Conservation (phyloP, 2,888 invertebrate species). For the Lepidochrysops patricia region DNA sequence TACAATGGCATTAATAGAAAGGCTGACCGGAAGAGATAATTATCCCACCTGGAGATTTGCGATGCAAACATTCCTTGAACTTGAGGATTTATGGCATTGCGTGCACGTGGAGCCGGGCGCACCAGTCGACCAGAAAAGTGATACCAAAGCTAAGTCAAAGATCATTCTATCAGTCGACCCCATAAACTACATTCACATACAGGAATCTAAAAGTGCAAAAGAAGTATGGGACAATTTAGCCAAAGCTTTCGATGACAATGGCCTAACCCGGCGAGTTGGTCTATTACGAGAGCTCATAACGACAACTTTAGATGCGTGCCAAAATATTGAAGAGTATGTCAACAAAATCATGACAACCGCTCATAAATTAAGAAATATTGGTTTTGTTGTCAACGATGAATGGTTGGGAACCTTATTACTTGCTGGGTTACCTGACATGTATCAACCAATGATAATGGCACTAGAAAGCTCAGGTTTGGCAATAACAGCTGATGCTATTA, state of each 20-base stretch:
- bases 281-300: slow-evolving; percentile 24
- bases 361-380: slow-evolving; percentile 25
- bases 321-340: too few relatives aligned
- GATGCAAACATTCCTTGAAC: slow-evolving; percentile 22
- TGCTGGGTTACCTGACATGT: slow-evolving; percentile 24
- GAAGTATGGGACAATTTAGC: not conserved
- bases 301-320: slow-evolving; percentile 20
- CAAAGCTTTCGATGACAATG: slow-evolving; percentile 25
- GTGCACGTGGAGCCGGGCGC: too few relatives aligned
- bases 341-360: slow-evolving; percentile 23
- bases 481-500: slow-evolving; percentile 3
- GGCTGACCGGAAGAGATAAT: slow-evolving; percentile 23
- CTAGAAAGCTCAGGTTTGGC: slow-evolving; percentile 13
- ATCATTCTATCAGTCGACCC: too few relatives aligned
- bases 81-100: too few relatives aligned
- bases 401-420: slow-evolving; percentile 25
- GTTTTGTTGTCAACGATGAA: slow-evolving; percentile 24
- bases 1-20: slow-evolving; percentile 20
- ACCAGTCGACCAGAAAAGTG: too few relatives aligned
- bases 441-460: slow-evolving; percentile 24
- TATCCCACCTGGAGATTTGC: slow-evolving; percentile 26
- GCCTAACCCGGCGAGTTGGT: slow-evolving; percentile 21
- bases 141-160: too few relatives aligned
- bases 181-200: too few relatives aligned
- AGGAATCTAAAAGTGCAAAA: not conserved